Evolutionary conservation across 1,140 invertebrate species (phyloP), one percentile per base, ranked within the genome.

Genomic region (Subanguina moxae): DNA sequence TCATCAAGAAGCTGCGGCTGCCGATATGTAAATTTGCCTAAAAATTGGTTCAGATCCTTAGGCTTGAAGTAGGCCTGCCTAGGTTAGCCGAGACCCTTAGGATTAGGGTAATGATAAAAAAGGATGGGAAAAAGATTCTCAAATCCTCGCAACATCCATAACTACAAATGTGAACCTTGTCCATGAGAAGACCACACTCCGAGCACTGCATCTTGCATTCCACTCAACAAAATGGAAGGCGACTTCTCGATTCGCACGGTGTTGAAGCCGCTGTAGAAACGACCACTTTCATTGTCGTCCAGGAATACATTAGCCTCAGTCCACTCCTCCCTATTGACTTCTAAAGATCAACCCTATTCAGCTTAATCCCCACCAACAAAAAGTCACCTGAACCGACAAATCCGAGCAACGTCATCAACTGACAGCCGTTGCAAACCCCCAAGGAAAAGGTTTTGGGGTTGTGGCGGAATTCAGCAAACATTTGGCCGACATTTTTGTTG

Each of bases 101-200:
- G n/a, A n/a, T n/a, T n/a, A n/a, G n/a, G n/a, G n/a, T n/a, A n/a
- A n/a, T n/a, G n/a, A n/a, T n/a, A n/a, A n/a, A n/a, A n/a, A n/a
- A n/a, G n/a, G n/a, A n/a, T n/a, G n/a, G n/a, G n/a, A n/a, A n/a
- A n/a, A n/a, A n/a, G n/a, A n/a, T n/a, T n/a, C n/a, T n/a, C n/a
- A n/a, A n/a, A n/a, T n/a, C n/a, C n/a, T n/a, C n/a, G n/a, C n/a
- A n/a, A n/a, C 11, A 38, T 38, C 11, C 32, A 11, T 3, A 38
- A 5, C 11, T 38, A 38, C 3, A 38, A 38, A 38, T 38, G 11
- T 3, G 32, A 86, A 77, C 94, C 94, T 87, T 97, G 94, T 1
- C 91, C 94, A 80, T 97, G 94, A n/a, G 93, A 92, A 27, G 93
- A 87, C 94, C 94, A 97, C 70, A 95, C 89, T 15, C 94, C 94